Evolutionary conservation across 2,797 vertebrate genomes (phyloP), one percentile per base, ranked within the genome.

Genomic region (Spinus pinus): DNA sequence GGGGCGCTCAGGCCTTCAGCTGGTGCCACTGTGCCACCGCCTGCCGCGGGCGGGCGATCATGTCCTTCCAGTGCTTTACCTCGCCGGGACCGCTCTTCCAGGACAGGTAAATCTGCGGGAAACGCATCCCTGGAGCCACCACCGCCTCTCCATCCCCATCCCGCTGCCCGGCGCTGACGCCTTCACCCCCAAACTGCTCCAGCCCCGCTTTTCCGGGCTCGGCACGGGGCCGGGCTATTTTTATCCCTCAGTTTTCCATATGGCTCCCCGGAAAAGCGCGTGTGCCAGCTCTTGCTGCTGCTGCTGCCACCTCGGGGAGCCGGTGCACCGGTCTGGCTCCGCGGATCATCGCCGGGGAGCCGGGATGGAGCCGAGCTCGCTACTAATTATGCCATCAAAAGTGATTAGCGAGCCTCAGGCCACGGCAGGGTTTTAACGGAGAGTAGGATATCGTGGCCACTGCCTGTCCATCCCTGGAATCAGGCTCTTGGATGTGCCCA

Each of bases 11-110:
- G 98, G 99, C 99, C 98, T 99, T 99, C 91, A 99, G 98, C 97
- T 99, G 98, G 92, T 99, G 99, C 99, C 99, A 99, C 97, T 99
- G 99, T 83, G 99, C 99, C 96, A 99, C 99, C 10, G 99, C 99
- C 94, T 99, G 99, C 86, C 99, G 99, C 47, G 99, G 99, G 79
- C 98, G 98, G 89, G 99, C 98, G 47, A 99, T 98, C 99, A 99
- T 99, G 98, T 99, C 99, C 97, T 99, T 99, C 99, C 99, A 99
- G 98, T 99, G 99, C 95, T 99, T 99, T 90, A 99, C 99, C 96
- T 99, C 99, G 6, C 98, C 99, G 2, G 99, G 99, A 73, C 99
- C 99, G 13, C 99, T 99, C 98, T 99, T 99, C 99, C 99, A 99
- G 31, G 99, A 99, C 95, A 99, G 98, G 97, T 99, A 99, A 97